Evolutionary conservation across 2,888 invertebrate genomes (phyloP).

Genomic region (Sericinus montela): DNA sequence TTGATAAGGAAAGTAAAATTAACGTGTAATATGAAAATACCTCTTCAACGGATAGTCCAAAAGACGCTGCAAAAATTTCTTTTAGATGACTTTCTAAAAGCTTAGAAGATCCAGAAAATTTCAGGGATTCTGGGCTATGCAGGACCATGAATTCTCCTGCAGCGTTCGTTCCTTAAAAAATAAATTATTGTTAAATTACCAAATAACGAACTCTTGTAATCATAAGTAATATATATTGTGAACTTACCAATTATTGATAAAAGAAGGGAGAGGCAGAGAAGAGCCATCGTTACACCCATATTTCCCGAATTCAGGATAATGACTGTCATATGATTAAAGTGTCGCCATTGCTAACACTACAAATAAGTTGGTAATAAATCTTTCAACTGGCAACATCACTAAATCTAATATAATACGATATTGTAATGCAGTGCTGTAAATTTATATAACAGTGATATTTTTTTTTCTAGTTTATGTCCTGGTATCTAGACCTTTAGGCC

Average conservation of each 20-base stretch:
- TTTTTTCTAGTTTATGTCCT: too few relatives aligned
- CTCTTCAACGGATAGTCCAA: conserved; percentile 86
- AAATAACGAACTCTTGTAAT: neutral
- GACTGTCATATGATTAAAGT: conserved; percentile 71
- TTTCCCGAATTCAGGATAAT: conserved; percentile 47
- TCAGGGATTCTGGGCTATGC: conserved; percentile 83
- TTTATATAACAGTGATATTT: too few relatives aligned
- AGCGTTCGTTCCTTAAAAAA: conserved; percentile 68
- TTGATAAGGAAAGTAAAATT: too few relatives aligned
- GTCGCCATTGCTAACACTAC: conserved; percentile 43
- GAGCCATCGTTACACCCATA: conserved; percentile 46
- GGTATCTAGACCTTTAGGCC: too few relatives aligned
- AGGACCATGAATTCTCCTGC: conserved; percentile 84
- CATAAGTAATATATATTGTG: neutral
- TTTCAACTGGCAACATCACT: conserved; percentile 1
- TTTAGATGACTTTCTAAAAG: conserved; percentile 82
- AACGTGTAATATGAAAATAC: neutral
- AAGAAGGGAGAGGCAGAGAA: conserved; percentile 58
- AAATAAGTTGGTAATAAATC: conserved; percentile 10
- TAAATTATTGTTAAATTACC: neutral
- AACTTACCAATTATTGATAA: conserved; percentile 60
- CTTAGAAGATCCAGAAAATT: conserved; percentile 82
- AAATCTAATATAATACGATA: too few relatives aligned
- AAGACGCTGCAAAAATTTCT: conserved; percentile 84
- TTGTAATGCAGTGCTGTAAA: too few relatives aligned